A percentile compares a stretch with the other conserved stretches of the same genome.
Conservation (phyloP, 2,888 invertebrate species). For the Rhagonycha lutea region DNA sequence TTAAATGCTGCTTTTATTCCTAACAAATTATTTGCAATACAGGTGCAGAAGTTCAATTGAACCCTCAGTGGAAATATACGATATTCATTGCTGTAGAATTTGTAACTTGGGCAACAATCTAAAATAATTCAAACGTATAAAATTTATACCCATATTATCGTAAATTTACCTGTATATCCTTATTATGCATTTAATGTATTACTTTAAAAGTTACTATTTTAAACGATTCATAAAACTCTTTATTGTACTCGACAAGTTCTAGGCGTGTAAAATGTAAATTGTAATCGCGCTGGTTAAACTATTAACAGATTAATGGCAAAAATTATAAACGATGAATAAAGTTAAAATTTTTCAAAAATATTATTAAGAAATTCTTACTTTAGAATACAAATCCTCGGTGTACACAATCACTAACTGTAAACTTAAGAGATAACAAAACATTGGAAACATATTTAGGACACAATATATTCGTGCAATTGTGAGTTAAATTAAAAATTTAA, state of each 20-base stretch:
- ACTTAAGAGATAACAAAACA: too few species aligned
- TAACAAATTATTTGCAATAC: not conserved
- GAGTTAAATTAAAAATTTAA: too few species aligned
- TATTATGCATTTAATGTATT: not conserved
- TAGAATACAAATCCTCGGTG: too few species aligned
- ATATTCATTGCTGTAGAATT: not conserved
- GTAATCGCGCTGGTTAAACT: not conserved
- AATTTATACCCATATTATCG: not conserved
- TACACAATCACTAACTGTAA: too few species aligned
- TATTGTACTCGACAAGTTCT: not conserved
- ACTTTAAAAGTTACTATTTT: not conserved
- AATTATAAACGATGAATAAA: too few species aligned
- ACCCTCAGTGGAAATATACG: not conserved
- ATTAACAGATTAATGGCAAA: too few species aligned
- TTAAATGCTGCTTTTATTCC: not conserved
- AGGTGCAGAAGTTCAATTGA: not conserved
- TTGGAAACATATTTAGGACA: too few species aligned
- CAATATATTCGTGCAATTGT: too few species aligned
- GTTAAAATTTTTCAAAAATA: too few species aligned
- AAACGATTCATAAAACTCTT: not conserved
- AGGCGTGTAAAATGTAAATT: not conserved
- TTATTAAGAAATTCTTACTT: too few species aligned
- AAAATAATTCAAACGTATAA: not conserved
- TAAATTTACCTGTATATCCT: not conserved
- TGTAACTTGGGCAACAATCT: not conserved